Percentiles rank a stretch among this genome's conserved stretches.
Evolutionary conservation across 2,113 vertebrate species (phyloP).

Genomic region (Psittacara wagleri): DNA sequence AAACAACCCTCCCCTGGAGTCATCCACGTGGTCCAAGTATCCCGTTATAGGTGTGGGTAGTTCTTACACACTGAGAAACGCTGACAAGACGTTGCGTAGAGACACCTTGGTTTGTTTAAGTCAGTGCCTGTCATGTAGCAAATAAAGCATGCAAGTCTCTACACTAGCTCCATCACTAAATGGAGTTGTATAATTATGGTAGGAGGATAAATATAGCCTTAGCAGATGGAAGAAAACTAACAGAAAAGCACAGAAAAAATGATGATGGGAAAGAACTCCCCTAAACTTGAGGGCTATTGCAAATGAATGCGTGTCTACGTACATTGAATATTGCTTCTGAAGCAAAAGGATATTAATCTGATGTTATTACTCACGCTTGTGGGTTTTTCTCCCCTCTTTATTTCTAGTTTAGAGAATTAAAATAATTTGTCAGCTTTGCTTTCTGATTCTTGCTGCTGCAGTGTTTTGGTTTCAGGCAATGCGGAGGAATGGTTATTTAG

Average conservation of each 20-base stretch:
- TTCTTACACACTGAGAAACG: fast-evolving
- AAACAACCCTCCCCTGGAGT: not conserved
- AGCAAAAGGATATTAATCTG: not conserved
- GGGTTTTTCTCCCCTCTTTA: fast-evolving
- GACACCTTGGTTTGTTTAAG: not conserved
- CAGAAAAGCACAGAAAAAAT: not conserved
- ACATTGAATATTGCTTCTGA: not conserved
- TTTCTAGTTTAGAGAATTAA: conserved; percentile 3
- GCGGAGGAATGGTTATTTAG: not conserved
- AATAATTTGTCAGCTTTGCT: conserved; percentile 26
- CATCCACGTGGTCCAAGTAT: not conserved
- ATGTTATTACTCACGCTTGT: not conserved
- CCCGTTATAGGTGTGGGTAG: not conserved
- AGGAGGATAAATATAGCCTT: conserved; percentile 3
- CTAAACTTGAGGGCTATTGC: not conserved
- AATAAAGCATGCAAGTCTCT: not conserved
- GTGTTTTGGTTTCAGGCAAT: conserved; percentile 34
- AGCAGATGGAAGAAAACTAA: not conserved
- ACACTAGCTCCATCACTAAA: not conserved
- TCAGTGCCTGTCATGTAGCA: not conserved
- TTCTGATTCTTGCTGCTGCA: not conserved
- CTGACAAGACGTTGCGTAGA: not conserved
- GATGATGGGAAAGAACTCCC: not conserved
- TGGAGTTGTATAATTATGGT: not conserved
- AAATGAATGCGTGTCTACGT: not conserved